Conservation (phyloP, 1,140 invertebrate genomes). For the Globodera rostochiensis region DNA sequence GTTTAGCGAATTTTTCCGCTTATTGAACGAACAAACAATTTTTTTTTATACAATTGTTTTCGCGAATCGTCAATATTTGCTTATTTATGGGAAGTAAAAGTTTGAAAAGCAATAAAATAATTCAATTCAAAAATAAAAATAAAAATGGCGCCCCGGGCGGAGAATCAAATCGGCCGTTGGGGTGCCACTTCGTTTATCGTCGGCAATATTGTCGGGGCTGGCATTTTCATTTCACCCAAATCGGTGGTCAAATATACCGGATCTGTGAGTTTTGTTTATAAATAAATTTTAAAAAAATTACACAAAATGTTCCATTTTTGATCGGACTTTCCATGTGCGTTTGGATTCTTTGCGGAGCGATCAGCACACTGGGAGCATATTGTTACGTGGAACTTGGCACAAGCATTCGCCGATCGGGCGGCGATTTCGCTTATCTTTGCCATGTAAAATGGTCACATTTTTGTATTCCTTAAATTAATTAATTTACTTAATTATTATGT, state of each 20-base stretch:
- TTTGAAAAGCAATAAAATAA: too few relatives aligned
- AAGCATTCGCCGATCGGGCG: conserved; percentile 47
- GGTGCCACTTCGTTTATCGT: conserved; percentile 73
- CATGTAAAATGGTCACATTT: conserved; percentile 50
- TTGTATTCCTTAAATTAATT: too few relatives aligned
- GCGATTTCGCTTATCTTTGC: conserved; percentile 58
- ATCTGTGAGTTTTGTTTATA: conserved; percentile 36
- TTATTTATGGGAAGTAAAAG: too few relatives aligned
- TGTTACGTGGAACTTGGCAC: conserved; percentile 66
- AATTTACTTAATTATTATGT: too few relatives aligned
- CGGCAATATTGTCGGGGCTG: conserved; percentile 88
- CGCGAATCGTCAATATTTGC: too few relatives aligned
- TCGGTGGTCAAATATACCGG: conserved; percentile 49
- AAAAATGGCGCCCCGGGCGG: not conserved
- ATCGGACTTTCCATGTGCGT: conserved; percentile 50
- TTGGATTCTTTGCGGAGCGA: conserved; percentile 49
- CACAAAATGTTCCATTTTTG: conserved; percentile 24
- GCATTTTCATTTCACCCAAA: conserved; percentile 90
- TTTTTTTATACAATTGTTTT: too few relatives aligned
- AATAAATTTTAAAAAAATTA: too few relatives aligned
- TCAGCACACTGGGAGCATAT: conserved; percentile 49
- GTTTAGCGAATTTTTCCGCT: too few relatives aligned
- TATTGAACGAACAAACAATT: too few relatives aligned
- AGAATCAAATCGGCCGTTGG: conserved; percentile 52
- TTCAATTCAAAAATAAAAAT: too few relatives aligned